Evolutionary conservation across 2,888 invertebrate species (phyloP).

Genomic region (Tenthredo distinguenda): DNA sequence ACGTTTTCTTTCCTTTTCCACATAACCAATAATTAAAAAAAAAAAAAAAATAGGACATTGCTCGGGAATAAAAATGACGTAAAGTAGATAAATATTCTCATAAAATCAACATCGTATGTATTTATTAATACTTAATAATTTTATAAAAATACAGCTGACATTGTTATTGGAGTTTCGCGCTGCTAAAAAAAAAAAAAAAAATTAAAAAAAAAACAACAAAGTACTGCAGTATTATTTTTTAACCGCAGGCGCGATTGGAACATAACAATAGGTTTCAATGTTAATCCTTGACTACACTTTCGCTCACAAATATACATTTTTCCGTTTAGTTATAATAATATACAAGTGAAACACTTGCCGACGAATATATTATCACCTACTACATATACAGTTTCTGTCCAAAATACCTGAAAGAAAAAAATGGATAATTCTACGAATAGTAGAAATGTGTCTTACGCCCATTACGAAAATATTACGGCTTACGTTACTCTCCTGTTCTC

Average conservation of each 20-base stretch:
- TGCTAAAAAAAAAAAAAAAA: not conserved
- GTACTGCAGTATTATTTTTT: not conserved
- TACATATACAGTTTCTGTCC: not conserved
- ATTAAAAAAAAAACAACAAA: no score
- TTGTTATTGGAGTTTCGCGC: slow-evolving; percentile 54
- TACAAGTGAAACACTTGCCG: not conserved
- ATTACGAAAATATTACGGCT: not conserved
- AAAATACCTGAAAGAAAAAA: not conserved
- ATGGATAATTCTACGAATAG: not conserved
- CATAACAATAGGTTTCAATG: slow-evolving; percentile 21
- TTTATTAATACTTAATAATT: slow-evolving; percentile 54
- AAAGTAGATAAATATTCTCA: not conserved
- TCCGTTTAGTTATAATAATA: not conserved
- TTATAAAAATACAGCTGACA: slow-evolving; percentile 65
- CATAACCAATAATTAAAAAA: no score
- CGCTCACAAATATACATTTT: slow-evolving; percentile 22
- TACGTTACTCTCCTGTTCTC: not conserved
- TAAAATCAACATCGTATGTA: slow-evolving; percentile 49
- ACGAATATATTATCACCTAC: not conserved
- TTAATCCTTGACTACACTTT: slow-evolving; percentile 4
- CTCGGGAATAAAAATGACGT: not conserved
- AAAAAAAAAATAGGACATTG: not conserved
- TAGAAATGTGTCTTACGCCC: not conserved
- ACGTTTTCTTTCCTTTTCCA: not conserved
- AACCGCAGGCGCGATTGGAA: slow-evolving; percentile 30